A percentile compares a stretch with the other conserved stretches of the same genome.
These are phyloP conservation scores for Diceros bicornis DNA, from an alignment of 2,797 vertebrate genomes.

Conservation along the genomic window DNA sequence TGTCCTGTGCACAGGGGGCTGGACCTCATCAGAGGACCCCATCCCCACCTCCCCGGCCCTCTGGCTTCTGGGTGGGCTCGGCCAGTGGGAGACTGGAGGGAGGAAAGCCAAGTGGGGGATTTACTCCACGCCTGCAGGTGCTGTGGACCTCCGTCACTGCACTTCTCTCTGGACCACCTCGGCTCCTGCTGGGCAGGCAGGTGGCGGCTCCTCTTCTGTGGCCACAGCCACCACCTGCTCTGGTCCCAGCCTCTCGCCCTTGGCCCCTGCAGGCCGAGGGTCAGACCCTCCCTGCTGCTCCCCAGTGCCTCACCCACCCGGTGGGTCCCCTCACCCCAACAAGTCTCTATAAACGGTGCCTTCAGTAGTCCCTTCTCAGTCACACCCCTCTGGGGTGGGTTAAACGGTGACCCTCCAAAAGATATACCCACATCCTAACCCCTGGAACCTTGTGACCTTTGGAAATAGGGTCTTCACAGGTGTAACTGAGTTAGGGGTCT, in stretches of 20 bases:
- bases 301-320: no score
- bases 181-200: not conserved
- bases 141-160: not conserved
- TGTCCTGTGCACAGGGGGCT: not conserved
- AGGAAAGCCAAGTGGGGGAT: not conserved
- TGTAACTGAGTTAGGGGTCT: not conserved
- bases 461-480: not conserved
- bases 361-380: not conserved
- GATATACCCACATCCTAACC: accelerated
- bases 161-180: not conserved
- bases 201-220: not conserved
- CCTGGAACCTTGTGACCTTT: not conserved
- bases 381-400: not conserved
- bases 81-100: not conserved
- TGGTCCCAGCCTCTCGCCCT: no score
- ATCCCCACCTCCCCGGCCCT: not conserved
- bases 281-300: not conserved
- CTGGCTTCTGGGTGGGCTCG: not conserved
- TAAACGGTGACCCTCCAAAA: not conserved
- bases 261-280: not conserved
- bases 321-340: not conserved
- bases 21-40: not conserved
- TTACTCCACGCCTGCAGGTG: not conserved
- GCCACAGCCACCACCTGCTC: not conserved
- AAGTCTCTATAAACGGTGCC: not conserved